Base-by-base conservation (phyloP, 1,140 invertebrate genomes). In the Drosophila nannoptera region DNA sequence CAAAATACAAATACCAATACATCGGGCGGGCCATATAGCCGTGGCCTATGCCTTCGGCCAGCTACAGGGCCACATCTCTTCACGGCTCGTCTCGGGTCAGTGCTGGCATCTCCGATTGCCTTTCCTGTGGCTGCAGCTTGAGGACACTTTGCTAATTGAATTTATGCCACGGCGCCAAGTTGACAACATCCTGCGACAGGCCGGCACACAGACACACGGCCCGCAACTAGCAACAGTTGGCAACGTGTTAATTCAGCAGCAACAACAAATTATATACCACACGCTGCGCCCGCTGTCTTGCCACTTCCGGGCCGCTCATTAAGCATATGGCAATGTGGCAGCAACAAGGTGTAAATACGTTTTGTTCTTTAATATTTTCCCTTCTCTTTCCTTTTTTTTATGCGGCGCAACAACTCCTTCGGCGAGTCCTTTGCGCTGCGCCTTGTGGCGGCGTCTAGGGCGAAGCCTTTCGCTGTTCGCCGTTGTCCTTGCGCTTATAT, bases 131-230 rank as follows among this genome's bases (percentile, higher is more conserved):
- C 59, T 63, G 35, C 43, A 32, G 46, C 46, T 77, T 73, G 70
- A 70, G 58, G 76, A 63, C 80, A 83, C 80, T 83, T 73, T 84
- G 81, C 76, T 83, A 83, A 83, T 83, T 83, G 80, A 83, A 83
- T 84, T 83, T 83, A 84, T 83, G 73, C 80, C 65, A 75, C 68
- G 69, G 43, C 72, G 50, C 7, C 69, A 56, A 83, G 56, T 75
- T 82, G 78, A 83, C 78, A 82, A 78, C 78, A 78, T 78, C 73
- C 78, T 70, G 66, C 54, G 60, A 65, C 63, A 64, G 35, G 12
- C 49, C 40, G 5, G 8, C n/a, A 42, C 40, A 14, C 40, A 43
- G 6, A 43, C 63, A 42, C 22, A 52, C 46, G 53, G 62, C 46
- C 61, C 42, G 42, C 56, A 55, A 71, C 68, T 60, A 74, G 78